Base-by-base conservation (phyloP, 2,888 invertebrate genomes). In the Seira sanloemensis region DNA sequence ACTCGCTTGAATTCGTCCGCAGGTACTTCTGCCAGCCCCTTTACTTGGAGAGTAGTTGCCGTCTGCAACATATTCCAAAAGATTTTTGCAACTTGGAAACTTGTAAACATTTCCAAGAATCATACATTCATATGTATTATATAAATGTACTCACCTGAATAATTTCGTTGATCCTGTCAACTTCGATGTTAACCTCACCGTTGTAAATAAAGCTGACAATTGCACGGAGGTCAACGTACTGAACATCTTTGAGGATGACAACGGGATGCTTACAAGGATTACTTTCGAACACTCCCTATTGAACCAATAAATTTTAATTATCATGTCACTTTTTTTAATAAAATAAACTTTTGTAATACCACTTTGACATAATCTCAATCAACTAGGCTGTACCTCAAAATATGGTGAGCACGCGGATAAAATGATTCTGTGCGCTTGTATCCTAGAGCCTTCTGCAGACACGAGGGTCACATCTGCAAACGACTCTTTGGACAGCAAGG, bases 401-500 rank as follows among this genome's bases (percentile, higher is more conserved):
- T 97, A 97, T n/a, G 96, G 95, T 91, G 97, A 97, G 92, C 97
- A 97, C 1, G 97, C 97, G 0, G 97, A 97, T 54, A 97, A 92
- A 26, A 97, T 96, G 79, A 97, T 95, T 92, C 96, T 97, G 91
- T 97, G 97, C 2, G 97, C 97, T 91, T 96, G 95, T 83, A 97
- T 92, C 90, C 96, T 96, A 90, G 95, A 94, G 24, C 97, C 97
- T 91, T 97, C 97, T 4, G 97, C 96, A n/a, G 97, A 96, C 54
- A 89, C 88, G 87, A 97, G 92, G 4, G 97, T 97, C 67, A 97
- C 97, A 91, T 97, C 97, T 78, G 97, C 97, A 90, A 97, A 92
- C 1, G 96, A 94, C 91, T 97, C 96, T 90, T 95, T 96, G 91
- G 94, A 95, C 87, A 97, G 92, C 88, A 97, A 93, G 90, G 94